Base-by-base conservation (phyloP, 2,888 invertebrate genomes). In the Petrolisthes cinctipes region DNA sequence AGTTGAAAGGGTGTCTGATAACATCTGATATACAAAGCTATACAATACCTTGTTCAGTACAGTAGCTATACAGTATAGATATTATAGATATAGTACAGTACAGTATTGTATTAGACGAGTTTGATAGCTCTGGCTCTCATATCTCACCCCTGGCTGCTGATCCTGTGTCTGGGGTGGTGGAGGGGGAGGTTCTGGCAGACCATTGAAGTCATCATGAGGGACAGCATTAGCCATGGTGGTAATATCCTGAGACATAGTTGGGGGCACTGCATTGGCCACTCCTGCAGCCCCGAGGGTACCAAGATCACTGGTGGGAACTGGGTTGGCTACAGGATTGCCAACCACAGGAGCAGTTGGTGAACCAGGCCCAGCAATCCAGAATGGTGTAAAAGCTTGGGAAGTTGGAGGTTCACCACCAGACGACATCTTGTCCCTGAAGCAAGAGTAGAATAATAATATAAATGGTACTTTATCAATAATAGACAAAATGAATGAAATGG, bases 171-270 rank as follows among this genome's bases (percentile, higher is more conserved):
- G 85, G 37, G 61, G 88, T 71, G 79, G 86, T 5, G 51, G 75
- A 56, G 76, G 75, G n/a, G 82, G 82, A 54, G 82, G 53, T 56
- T 88, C 88, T 14, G 85, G 68, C 17, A 88, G 71, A 20, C 88
- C 85, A 82, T 88, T 88, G 53, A 90, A 89, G 82, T 90, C 89
- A 84, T 90, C 90, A 37, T 90, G 90, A 51, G 90, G 90, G 5
- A 90, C 90, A 51, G 90, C 90, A 84, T 90, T 90, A 51, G 90
- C 86, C 90, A 90, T 90, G 23, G 90, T 90, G n/a, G 90, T 90
- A 11, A 90, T 87, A 79, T 90, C 89, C 37, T 86, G 85, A 23
- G 89, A 85, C 86, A 89, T 85, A 20, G 86, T 83, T 23, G 86
- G 71, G 11, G 83, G 83, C 17, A 85, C 85, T 9, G 88, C 79